Evolutionary conservation across 2,113 vertebrate genomes (phyloP).

Genomic region (Charadrius vociferus): DNA sequence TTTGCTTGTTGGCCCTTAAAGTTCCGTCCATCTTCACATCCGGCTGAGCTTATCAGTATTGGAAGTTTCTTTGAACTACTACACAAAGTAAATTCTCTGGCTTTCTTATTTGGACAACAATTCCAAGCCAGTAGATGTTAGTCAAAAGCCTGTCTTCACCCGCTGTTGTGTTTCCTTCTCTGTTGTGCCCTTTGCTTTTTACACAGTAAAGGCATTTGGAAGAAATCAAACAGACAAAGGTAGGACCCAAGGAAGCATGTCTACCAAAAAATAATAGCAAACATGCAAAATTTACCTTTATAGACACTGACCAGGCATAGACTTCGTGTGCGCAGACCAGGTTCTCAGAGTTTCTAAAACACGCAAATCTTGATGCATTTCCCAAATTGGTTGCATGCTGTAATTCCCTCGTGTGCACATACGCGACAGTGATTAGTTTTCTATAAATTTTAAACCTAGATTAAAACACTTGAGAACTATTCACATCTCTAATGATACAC

Average conservation of each 20-base stretch:
- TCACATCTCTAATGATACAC: neutral
- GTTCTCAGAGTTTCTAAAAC: neutral
- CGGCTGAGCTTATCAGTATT: neutral
- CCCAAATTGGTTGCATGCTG: neutral
- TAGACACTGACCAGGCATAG: neutral
- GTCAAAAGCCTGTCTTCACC: neutral
- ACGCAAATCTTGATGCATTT: neutral
- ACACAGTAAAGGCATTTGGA: neutral
- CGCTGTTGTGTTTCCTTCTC: neutral
- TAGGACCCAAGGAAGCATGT: neutral
- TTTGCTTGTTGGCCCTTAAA: neutral
- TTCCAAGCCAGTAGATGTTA: neutral
- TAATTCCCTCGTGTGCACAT: neutral
- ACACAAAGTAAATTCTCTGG: neutral
- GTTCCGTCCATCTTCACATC: neutral
- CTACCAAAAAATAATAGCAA: neutral
- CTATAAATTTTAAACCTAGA: neutral
- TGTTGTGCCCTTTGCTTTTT: neutral
- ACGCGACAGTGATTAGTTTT: neutral
- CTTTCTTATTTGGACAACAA: neutral
- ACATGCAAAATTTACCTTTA: neutral
- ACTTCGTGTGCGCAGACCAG: accelerated
- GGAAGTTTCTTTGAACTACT: neutral
- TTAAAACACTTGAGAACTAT: neutral
- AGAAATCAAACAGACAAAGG: neutral